Percentiles rank a stretch among this genome's conserved stretches.
These are phyloP conservation scores for Oligia strigilis DNA, from an alignment of 2,888 invertebrate genomes.

Conservation along the genomic window DNA sequence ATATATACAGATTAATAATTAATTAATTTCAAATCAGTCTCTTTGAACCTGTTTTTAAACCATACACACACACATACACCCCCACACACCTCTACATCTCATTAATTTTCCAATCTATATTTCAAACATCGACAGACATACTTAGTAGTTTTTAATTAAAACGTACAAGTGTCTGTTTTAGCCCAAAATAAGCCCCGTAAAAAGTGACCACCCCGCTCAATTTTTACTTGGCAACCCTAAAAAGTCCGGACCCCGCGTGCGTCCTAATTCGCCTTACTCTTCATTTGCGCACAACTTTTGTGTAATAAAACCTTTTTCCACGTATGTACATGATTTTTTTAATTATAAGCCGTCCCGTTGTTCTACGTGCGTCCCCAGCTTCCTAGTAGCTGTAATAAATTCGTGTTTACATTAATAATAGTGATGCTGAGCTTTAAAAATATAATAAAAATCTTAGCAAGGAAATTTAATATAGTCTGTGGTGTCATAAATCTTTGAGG, in stretches of 20 bases:
- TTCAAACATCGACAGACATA: not conserved
- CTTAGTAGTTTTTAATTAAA: not conserved
- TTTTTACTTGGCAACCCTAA: conserved; percentile 58
- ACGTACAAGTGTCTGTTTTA: not conserved
- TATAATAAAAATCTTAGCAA: conserved; percentile 44
- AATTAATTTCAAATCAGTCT: not conserved
- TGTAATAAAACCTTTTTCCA: conserved; percentile 56
- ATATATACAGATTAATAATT: too few species aligned
- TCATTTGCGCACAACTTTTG: conserved; percentile 66
- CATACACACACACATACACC: too few species aligned
- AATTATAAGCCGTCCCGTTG: conserved; percentile 51
- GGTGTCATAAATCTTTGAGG: conserved; percentile 48
- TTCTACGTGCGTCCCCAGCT: conserved; percentile 39
- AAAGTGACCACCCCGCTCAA: not conserved
- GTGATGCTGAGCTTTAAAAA: conserved; percentile 33
- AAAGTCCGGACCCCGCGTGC: conserved; percentile 63
- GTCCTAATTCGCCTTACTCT: conserved; percentile 74
- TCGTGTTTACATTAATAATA: conserved; percentile 43
- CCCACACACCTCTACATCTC: too few species aligned
- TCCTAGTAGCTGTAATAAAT: conserved; percentile 44
- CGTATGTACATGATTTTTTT: conserved; percentile 54
- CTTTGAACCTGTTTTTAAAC: not conserved
- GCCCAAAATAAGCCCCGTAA: not conserved
- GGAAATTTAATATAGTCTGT: conserved; percentile 56
- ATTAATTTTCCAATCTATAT: not conserved